Evolutionary conservation across 2,888 invertebrate species (phyloP).

Genomic region (Himalopsyche anomala): DNA sequence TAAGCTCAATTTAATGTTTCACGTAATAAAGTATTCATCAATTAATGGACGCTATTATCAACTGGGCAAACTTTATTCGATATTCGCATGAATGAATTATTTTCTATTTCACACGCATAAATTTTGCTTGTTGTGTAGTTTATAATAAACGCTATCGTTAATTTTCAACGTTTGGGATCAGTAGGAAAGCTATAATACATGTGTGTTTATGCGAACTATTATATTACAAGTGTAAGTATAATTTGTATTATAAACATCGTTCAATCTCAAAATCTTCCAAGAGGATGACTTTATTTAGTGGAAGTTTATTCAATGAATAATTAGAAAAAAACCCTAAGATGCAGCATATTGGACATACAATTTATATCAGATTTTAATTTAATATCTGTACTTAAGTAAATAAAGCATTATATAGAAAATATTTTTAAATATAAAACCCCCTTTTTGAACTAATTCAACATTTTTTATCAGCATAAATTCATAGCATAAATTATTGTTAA

Average conservation of each 20-base stretch:
- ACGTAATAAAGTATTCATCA: not conserved
- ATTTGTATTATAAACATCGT: not conserved
- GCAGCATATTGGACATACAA: no score
- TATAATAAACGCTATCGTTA: not conserved
- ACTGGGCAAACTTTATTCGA: not conserved
- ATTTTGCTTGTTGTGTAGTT: constrained; percentile 5
- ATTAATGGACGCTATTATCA: not conserved
- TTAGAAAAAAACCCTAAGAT: no score
- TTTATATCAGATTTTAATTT: no score
- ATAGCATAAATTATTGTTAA: no score
- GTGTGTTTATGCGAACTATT: not conserved
- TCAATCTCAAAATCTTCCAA: no score
- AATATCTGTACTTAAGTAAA: no score
- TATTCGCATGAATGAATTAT: not conserved
- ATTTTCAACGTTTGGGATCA: constrained; percentile 1
- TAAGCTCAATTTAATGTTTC: not conserved
- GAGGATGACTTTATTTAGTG: no score
- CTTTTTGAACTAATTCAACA: no score
- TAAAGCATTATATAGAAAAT: no score
- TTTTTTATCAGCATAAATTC: no score
- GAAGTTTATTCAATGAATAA: no score
- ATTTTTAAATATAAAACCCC: no score
- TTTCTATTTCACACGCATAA: constrained; percentile 9
- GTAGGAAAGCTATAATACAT: not conserved
- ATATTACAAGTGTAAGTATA: not conserved